Base-by-base conservation (phyloP, 1,140 invertebrate genomes). In the Camponotus pennsylvanicus region DNA sequence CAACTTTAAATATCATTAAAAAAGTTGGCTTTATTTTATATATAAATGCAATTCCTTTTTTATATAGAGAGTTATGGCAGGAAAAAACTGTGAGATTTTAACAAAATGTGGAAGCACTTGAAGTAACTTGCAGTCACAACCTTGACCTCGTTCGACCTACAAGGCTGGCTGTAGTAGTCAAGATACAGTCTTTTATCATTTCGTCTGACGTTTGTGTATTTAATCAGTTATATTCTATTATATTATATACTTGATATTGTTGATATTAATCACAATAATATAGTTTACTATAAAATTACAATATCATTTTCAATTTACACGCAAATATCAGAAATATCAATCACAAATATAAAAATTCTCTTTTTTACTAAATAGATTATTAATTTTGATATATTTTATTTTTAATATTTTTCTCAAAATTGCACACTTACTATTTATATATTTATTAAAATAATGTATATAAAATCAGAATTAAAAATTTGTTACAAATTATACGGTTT, bases 41-140 rank as follows among this genome's bases (percentile, higher is more conserved):
- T 75, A 49, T 18, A 37, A 37, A 27, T 82, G 27, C 27, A 61
- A 73, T 61, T 73, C 49, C 32, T 27, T 27, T 27, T 27, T 83
- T 63, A 63, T 34, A 21, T 37, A 34, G 13, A 21, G 13, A 61
- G 11, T 71, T 13, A 27, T 21, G 27, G 32, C 13, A 61, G 61
- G 27, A 61, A 83, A 34, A 71, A 83, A 82, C 1, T 9, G 18
- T 13, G 59, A 42, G 61, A 49, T 88, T 85, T 89, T 70, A 88
- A 32, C 64, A 85, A 85, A 90, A 76, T 49, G 75, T 88, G 59
- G 91, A 92, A 92, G 90, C 91, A 88, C 88, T 90, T 92, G 86
- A 91, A 91, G 89, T 90, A 89, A 67, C 84, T 18, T 64, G 15
- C 59, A 40, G 21, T 5, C 40, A 75, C 71, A 88, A 87, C 91